Evolutionary conservation across 2,113 vertebrate species (phyloP), one percentile per base, ranked within the genome.

Genomic region (Cheirogaleus medius): DNA sequence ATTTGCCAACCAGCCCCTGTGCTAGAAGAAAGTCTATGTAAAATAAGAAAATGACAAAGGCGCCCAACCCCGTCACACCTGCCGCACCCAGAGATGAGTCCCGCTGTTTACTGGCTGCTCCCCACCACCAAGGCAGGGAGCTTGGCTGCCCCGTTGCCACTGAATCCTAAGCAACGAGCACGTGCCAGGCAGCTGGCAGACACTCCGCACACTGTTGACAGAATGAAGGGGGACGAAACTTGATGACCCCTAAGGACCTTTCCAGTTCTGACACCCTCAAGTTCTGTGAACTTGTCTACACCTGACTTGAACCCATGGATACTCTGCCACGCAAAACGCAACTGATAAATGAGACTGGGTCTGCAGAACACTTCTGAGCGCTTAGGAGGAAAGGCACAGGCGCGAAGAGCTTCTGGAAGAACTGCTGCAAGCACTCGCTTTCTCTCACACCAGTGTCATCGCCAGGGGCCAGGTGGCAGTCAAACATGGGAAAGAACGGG

Each of bases 371-470:
- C 14, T 42, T 37, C 54, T 58, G 78, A 54, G 44, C 23, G 74
- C 39, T 18, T 1, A 21, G 8, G n/a, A 91, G 39, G 52, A 54
- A 12, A 11, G 21, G 86, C 34, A 11, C 14, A 29, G 58, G 47
- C 84, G 56, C 0, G 2, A 58, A 47, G 54, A 34, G 39, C 42
- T 64, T 39, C 74, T 11, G 25, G 69, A 34, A 42, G 86, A 78
- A 69, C 52, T 25, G 23, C 11, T 6, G 49, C 4, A 6, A 37
- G 29, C 4, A 1, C 54, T 58, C 32, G 1, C 69, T 47, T 60
- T 6, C 60, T 8, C 5, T 44, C 34, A 63, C 0, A 6, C 25
- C 4, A 0, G 5, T 0, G 17, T n/a, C 80, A 47, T 88, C 60
- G 3, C 54, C 23, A 73, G 29, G 29, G 29, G 27, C 23, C 14